phyloP scores from a whole-genome alignment of 2,888 invertebrate species.

The Dorcus hopei region DNA sequence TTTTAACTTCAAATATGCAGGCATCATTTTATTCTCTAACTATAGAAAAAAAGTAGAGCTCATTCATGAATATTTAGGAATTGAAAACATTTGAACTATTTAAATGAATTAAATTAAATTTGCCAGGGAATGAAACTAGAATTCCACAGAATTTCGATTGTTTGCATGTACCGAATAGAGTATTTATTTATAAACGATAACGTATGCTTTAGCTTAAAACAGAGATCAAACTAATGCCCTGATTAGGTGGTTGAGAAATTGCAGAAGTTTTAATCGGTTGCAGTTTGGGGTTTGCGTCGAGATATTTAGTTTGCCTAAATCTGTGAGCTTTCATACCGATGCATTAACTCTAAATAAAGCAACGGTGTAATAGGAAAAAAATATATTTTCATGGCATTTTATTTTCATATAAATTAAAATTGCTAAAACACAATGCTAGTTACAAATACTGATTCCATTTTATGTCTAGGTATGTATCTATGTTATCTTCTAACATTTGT shows the following conservation, averaged over 20 bases:
- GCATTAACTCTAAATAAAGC: slow-evolving; percentile 1
- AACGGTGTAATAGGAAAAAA: slow-evolving; percentile 22
- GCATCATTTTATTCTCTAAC: no score
- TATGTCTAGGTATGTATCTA: slow-evolving; percentile 4
- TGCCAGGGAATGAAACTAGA: no score
- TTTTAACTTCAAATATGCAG: no score
- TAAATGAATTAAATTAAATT: no score
- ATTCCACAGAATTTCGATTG: neutral
- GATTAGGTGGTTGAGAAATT: no score
- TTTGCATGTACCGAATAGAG: slow-evolving; percentile 7
- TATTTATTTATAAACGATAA: neutral
- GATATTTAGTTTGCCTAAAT: neutral
- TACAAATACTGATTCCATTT: slow-evolving; percentile 16
- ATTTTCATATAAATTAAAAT: slow-evolving; percentile 26
- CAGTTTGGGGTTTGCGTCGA: no score
- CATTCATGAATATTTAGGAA: no score
- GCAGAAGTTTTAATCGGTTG: no score
- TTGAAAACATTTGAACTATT: no score
- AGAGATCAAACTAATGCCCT: no score
- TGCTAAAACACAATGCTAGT: slow-evolving; percentile 29
- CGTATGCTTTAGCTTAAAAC: no score
- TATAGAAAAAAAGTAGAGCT: no score
- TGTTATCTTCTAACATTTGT: slow-evolving; percentile 13
- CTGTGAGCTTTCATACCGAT: neutral
- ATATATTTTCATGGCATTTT: slow-evolving; percentile 28